These are phyloP conservation scores for Latheticus oryzae DNA, from an alignment of 2,888 invertebrate genomes.

Conservation along the genomic window DNA sequence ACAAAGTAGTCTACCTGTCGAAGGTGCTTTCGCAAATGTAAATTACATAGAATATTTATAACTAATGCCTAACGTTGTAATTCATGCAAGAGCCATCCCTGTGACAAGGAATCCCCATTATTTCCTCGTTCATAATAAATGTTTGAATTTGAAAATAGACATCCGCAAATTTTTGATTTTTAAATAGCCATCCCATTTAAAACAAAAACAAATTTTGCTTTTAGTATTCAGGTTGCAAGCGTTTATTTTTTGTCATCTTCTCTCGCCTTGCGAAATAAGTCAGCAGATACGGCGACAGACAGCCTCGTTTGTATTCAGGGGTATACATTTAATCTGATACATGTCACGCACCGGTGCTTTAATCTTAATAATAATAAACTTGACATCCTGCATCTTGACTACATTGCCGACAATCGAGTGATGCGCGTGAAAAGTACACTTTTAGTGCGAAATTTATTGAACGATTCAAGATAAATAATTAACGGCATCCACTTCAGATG, in stretches of 20 bases:
- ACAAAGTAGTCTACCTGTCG: slow-evolving; percentile 45
- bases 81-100: slow-evolving; percentile 48
- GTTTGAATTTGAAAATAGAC: slow-evolving; percentile 48
- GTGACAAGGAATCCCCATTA: slow-evolving; percentile 62
- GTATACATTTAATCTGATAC: slow-evolving; percentile 58
- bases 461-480: slow-evolving; percentile 18
- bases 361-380: slow-evolving; percentile 55
- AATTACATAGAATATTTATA: slow-evolving; percentile 58
- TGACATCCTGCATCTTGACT: slow-evolving; percentile 45
- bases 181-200: background rate
- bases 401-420: slow-evolving; percentile 19
- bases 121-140: slow-evolving; percentile 59
- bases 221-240: slow-evolving; percentile 35
- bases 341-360: slow-evolving; percentile 54
- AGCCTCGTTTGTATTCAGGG: slow-evolving; percentile 59
- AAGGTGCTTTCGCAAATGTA: slow-evolving; percentile 48
- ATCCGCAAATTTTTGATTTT: background rate
- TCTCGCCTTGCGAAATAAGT: slow-evolving; percentile 38
- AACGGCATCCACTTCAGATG: background rate
- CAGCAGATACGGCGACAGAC: slow-evolving; percentile 48
- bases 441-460: slow-evolving; percentile 8
- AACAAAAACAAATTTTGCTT: slow-evolving; percentile 12
- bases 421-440: slow-evolving; percentile 16
- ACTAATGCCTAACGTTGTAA: slow-evolving; percentile 53
- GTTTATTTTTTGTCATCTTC: slow-evolving; percentile 42